phyloP scores from a whole-genome alignment of 35 echinoderm and acorn worm genomes.

The Heliocidaris tuberculata region DNA sequence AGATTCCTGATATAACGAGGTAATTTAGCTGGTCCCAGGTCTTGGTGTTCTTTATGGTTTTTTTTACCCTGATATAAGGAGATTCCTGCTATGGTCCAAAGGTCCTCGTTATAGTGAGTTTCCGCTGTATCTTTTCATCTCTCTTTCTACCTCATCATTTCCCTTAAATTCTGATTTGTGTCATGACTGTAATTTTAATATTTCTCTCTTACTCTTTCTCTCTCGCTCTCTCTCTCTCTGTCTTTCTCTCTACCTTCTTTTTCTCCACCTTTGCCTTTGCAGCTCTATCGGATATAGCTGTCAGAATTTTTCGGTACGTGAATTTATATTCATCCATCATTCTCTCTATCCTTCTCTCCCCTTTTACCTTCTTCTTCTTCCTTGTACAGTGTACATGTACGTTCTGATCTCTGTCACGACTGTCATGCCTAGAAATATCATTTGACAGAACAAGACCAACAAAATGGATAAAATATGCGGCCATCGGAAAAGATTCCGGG shows the following conservation, averaged over 20 bases:
- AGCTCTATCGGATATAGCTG: background rate
- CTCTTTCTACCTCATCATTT: background rate
- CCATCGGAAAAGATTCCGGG: background rate
- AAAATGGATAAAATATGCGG: constrained; percentile 16
- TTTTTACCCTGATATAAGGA: too few relatives aligned
- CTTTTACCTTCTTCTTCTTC: background rate
- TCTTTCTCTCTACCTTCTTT: background rate
- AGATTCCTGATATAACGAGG: too few relatives aligned
- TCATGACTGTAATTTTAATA: too few relatives aligned
- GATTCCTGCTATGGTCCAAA: too few relatives aligned
- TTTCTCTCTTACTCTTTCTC: background rate
- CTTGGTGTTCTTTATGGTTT: too few relatives aligned
- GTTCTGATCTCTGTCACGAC: background rate
- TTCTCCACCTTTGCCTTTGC: background rate
- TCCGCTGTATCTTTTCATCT: background rate
- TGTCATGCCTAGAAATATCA: constrained; percentile 17
- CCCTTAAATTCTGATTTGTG: background rate
- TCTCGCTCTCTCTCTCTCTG: background rate
- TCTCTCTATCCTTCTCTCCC: background rate
- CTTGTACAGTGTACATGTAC: background rate
- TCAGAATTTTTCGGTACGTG: background rate
- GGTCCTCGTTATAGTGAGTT: too few relatives aligned
- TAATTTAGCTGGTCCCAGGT: too few relatives aligned
- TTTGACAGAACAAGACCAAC: constrained; percentile 16
- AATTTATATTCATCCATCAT: background rate